These are phyloP conservation scores for Sycophaga agraensis DNA, from an alignment of 1,140 invertebrate genomes.

Conservation along the genomic window DNA sequence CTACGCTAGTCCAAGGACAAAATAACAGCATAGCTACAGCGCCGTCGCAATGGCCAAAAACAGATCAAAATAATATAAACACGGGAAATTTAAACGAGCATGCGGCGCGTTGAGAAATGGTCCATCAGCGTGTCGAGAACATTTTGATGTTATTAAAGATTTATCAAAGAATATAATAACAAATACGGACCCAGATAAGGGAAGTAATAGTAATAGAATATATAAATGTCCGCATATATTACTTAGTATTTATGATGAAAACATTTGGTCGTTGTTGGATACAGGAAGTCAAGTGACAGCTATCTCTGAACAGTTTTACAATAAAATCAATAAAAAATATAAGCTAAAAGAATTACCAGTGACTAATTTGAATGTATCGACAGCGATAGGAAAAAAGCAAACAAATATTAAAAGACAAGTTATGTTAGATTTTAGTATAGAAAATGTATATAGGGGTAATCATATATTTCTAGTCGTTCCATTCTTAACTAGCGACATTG, in stretches of 20 bases:
- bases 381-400: background rate
- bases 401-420: background rate
- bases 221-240: background rate
- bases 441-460: background rate
- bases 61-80: no score
- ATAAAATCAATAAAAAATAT: background rate
- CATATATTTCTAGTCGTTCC: background rate
- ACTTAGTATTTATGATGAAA: background rate
- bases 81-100: background rate
- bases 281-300: background rate
- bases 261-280: background rate
- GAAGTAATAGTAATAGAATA: background rate
- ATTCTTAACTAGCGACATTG: background rate
- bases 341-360: background rate
- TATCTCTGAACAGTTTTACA: background rate
- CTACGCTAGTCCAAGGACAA: no score
- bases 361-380: background rate
- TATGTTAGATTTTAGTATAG: no score
- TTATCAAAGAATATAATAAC: background rate
- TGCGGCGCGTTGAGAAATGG: background rate
- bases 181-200: background rate
- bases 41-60: background rate
- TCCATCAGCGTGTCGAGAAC: background rate
- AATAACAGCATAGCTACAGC: no score
- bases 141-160: background rate